phyloP scores from a whole-genome alignment of 2,888 invertebrate species.

The Nebria salina region DNA sequence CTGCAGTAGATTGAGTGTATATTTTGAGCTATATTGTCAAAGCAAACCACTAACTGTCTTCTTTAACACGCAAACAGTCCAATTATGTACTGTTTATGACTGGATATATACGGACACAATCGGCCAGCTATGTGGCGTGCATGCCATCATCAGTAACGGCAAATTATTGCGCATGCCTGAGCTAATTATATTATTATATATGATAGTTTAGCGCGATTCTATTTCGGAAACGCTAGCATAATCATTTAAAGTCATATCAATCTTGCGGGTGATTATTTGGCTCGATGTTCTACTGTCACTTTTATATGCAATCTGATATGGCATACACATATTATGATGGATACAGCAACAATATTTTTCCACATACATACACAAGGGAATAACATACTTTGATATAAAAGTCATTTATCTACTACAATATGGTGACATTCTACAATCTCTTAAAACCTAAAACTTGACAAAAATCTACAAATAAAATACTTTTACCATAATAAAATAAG shows the following conservation, averaged over 20 bases:
- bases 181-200: conserved; percentile 47
- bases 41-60: conserved; percentile 61
- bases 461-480: no score
- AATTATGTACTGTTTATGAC: conserved; percentile 62
- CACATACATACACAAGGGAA: no score
- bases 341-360: no score
- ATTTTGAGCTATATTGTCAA: conserved; percentile 61
- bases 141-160: background rate
- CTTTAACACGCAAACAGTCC: conserved; percentile 62
- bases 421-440: no score
- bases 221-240: conserved; percentile 39
- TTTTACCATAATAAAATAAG: no score
- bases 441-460: no score
- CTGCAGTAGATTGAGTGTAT: conserved; percentile 49
- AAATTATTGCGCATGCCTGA: conserved; percentile 40
- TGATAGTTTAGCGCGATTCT: conserved; percentile 42
- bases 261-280: conserved; percentile 38
- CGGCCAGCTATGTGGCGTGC: conserved; percentile 27
- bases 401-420: no score
- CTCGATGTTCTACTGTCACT: conserved; percentile 17
- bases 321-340: no score
- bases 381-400: no score
- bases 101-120: conserved; percentile 44
- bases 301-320: background rate
- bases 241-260: conserved; percentile 47